Conservation (phyloP, 2,113 vertebrate species). For the Sitta europaea region DNA sequence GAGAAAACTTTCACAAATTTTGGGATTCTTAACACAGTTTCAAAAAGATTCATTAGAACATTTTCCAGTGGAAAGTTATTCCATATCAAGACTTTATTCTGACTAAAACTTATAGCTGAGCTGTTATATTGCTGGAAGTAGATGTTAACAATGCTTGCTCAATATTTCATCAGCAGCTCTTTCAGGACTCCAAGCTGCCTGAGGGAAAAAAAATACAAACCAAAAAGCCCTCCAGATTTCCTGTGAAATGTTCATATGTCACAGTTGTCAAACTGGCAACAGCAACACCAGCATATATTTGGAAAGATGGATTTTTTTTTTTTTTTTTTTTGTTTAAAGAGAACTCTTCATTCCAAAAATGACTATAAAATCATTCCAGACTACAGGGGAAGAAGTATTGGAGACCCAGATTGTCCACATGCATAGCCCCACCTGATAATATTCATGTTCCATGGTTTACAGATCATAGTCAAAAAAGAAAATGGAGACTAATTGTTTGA, state of each 20-base stretch:
- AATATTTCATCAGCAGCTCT: background rate
- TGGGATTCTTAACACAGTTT: background rate
- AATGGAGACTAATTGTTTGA: background rate
- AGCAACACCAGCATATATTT: background rate
- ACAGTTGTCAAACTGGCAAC: background rate
- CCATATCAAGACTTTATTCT: background rate
- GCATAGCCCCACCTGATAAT: background rate
- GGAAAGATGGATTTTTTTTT: background rate
- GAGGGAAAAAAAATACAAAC: background rate
- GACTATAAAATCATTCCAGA: background rate
- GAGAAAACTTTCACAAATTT: background rate
- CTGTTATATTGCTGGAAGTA: background rate
- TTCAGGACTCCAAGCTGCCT: background rate
- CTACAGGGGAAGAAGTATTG: background rate
- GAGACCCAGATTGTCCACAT: background rate
- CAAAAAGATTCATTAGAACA: background rate
- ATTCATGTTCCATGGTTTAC: background rate
- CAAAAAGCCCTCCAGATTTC: background rate
- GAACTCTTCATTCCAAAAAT: background rate
- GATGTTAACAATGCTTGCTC: background rate
- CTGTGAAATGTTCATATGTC: background rate
- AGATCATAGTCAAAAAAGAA: background rate
- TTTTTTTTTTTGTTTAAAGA: background rate
- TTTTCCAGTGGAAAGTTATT: background rate
- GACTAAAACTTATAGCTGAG: background rate